Evolutionary conservation across 2,888 invertebrate genomes (phyloP), one percentile per base, ranked within the genome.

Genomic region (Cerastis rubricosa): DNA sequence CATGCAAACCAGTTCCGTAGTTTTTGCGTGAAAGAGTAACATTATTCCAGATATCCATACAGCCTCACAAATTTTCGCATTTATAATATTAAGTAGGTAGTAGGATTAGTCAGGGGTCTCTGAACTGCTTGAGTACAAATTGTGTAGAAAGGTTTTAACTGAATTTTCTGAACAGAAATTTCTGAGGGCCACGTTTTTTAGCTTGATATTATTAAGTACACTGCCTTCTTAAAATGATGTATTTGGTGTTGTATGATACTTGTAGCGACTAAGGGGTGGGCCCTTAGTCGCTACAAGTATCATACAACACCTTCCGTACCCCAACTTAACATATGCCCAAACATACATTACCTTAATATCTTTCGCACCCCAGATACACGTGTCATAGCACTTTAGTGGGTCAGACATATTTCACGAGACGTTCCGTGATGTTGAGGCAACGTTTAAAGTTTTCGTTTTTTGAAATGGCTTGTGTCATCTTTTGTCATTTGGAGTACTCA

Each of bases 331-430:
- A 80, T 69, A 19, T 66, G 63, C 66, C 51, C 77, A 71, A 76
- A 74, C 57, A 74, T n/a, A 66, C 75, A 83, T 87, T 84, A 85
- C 67, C 76, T 73, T 84, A 73, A 84, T 84, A 85, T 59, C 67
- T 76, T 79, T 78, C 67, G 71, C 85, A 81, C 66, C 81, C 76
- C 22, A 78, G n/a, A 64, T 70, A 74, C 59, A 65, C 67, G 74
- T 81, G 70, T 74, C 65, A 49, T 47, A 40, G 19, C 35, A 65
- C 67, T 68, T 73, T 70, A 71, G 73, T 76, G 29, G 82, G 82
- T 84, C 84, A 82, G 72, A 66, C 78, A 75, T 76, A 76, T 86
- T 84, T 86, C 79, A 78, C 63, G 71, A 77, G 63, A 72, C 61
- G 57, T 14, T 17, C 69, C 74, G 59, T 76, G 75, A 69, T 45